phyloP scores from a whole-genome alignment of 2,797 vertebrate species.

The Distichodus sexfasciatus region DNA sequence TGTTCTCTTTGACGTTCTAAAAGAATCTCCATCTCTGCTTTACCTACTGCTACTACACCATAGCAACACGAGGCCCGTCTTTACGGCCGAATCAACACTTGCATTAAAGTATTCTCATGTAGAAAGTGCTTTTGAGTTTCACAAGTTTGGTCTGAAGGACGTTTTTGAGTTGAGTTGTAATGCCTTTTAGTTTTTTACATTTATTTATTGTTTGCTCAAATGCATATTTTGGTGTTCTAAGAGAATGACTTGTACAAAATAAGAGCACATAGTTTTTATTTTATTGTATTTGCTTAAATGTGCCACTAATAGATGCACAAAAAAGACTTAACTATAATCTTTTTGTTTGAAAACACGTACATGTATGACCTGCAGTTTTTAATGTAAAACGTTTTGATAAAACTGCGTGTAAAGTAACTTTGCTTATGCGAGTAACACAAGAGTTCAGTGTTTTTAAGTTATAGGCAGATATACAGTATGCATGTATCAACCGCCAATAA shows the following conservation, averaged over 20 bases:
- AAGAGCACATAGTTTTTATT: conserved; percentile 34
- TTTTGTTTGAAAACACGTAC: conserved; percentile 39
- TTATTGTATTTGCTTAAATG: conserved; percentile 55
- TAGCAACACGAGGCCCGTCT: too few species aligned
- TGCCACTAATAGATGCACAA: conserved; percentile 40
- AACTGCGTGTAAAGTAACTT: conserved; percentile 65
- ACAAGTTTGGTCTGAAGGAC: neutral
- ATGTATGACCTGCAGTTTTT: conserved; percentile 53
- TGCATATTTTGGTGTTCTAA: neutral
- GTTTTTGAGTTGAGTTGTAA: neutral
- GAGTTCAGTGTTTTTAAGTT: conserved; percentile 66
- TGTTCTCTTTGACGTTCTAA: too few species aligned
- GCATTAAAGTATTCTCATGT: neutral
- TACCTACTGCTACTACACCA: too few species aligned
- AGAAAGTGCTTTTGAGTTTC: neutral
- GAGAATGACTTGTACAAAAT: conserved; percentile 39
- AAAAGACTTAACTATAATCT: conserved; percentile 23
- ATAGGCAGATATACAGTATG: conserved; percentile 71
- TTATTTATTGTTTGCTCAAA: neutral
- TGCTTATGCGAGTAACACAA: conserved; percentile 57
- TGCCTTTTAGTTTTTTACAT: neutral
- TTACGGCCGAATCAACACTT: too few species aligned
- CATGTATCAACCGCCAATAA: conserved; percentile 79
- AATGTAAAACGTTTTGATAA: conserved; percentile 59
- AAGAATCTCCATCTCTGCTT: too few species aligned